phyloP scores from a whole-genome alignment of 2,888 invertebrate genomes.

The Ommatoiulus sabulosus region DNA sequence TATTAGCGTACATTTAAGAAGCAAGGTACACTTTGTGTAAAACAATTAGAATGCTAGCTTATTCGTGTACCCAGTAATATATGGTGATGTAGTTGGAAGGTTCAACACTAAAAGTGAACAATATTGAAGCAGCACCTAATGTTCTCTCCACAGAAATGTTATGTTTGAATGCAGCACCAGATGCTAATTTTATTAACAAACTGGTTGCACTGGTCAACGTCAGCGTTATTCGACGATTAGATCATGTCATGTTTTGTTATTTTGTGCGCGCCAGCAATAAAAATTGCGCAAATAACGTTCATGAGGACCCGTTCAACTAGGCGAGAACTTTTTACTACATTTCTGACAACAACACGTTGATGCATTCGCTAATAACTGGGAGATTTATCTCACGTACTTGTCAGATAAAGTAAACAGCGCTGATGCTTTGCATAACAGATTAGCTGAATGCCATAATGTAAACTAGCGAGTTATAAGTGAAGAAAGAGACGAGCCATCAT shows the following conservation, averaged over 20 bases:
- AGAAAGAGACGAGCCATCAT: too few species aligned
- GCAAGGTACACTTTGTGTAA: too few species aligned
- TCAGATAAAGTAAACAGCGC: not conserved
- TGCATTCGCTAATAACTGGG: not conserved
- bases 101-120: too few species aligned
- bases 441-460: not conserved
- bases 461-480: not conserved
- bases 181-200: not conserved
- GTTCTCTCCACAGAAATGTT: too few species aligned
- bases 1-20: slow-evolving; percentile 25
- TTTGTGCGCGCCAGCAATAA: not conserved
- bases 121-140: too few species aligned
- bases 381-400: not conserved
- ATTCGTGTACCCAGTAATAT: too few species aligned
- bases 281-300: not conserved
- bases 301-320: not conserved
- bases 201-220: not conserved
- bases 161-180: too few species aligned
- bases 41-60: too few species aligned
- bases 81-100: too few species aligned
- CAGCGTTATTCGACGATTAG: not conserved
- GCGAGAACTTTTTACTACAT: not conserved
- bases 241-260: not conserved
- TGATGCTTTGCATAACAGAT: not conserved
- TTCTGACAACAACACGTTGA: not conserved